Evolutionary conservation across 2,113 vertebrate genomes (phyloP), one percentile per base, ranked within the genome.

Genomic region (Dasyurus viverrinus): DNA sequence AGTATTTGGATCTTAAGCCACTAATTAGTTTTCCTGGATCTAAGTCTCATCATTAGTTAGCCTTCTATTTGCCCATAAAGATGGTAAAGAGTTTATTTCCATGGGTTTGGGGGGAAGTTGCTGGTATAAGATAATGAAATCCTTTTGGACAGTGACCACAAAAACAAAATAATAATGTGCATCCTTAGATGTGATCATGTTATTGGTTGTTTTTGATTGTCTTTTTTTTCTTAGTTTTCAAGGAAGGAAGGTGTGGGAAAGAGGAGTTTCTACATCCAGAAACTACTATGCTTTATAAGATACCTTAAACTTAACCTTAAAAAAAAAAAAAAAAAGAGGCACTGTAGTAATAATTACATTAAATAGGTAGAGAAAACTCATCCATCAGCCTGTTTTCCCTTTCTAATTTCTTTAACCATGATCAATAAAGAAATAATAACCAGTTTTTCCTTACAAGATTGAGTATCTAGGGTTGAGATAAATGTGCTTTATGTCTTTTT

Each of bases 41-140:
- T 91, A 50, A 93, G 57, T 92, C 60, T 97, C 93, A 36, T 96
- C 93, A 36, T 96, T 94, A 93, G 27, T 90, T 52, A 89, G 53
- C 60, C 26, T 53, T 84, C 76, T 92, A 6, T 93, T 96, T 52
- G 30, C 25, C 93, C 57, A 0, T 95, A 89, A 93, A 91, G 55
- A 95, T 53, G 26, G 84, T 8, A 89, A 55, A 50, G 90, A 92
- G 94, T 89, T 90, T 89, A 92, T 90, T 92, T 50, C 53, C 4
- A 0, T 94, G 55, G 55, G 27, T 96, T 92, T 36, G 11, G 5
- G 54, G 23, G 60, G 14, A n/a, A 76, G 1, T 7, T 36, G 12
- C 60, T n/a, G 6, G 36, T 76, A 76, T 76, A 68, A 68, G 60
- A 68, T 68, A 76, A n/a, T 76, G 60, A 68, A 68, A 36, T 68